Evolutionary conservation across 2,797 vertebrate genomes (phyloP).

Genomic region (Euphonia xanthogaster): DNA sequence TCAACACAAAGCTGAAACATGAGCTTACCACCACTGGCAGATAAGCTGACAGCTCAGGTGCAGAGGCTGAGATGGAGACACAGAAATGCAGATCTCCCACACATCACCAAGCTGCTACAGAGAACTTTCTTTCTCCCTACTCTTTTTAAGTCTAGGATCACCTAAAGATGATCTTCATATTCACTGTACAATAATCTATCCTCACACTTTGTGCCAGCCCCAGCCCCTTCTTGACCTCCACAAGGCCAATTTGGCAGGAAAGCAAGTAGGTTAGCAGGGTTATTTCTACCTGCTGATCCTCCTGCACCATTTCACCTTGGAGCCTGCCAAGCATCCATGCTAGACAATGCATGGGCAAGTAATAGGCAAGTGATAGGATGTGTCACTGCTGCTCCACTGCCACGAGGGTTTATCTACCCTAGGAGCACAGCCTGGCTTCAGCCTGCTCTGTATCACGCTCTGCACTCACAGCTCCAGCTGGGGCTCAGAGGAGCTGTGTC

Average conservation of each 20-base stretch:
- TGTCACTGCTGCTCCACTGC: not conserved
- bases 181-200: not conserved
- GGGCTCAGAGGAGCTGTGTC: not conserved
- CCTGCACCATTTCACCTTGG: not conserved
- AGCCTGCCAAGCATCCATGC: not conserved
- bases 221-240: not conserved
- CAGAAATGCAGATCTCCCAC: not conserved
- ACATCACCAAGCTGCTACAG: not conserved
- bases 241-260: not conserved
- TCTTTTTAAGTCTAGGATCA: not conserved
- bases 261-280: not conserved
- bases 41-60: not conserved
- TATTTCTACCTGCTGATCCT: not conserved
- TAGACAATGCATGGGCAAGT: not conserved
- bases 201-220: not conserved
- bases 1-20: not conserved
- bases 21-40: not conserved
- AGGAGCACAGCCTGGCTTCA: not conserved
- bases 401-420: not conserved
- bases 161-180: not conserved
- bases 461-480: not conserved
- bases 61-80: not conserved
- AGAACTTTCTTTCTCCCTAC: not conserved
- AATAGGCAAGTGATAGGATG: accelerated
- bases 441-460: accelerated